phyloP scores from a whole-genome alignment of 2,113 vertebrate genomes.

The Myrmophylax atrothorax region DNA sequence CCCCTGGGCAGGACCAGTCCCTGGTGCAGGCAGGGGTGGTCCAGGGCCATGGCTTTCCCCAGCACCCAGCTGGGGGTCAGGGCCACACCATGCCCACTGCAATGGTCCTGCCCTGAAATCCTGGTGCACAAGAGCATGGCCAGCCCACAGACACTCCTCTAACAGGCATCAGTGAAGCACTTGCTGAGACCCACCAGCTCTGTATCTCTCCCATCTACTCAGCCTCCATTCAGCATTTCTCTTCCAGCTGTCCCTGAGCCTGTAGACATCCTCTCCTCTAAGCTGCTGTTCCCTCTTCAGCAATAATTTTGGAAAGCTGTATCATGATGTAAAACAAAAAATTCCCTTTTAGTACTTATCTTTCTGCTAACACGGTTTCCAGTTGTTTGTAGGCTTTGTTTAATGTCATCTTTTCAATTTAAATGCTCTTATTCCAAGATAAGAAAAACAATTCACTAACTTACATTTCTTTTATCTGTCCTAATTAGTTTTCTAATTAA shows the following conservation, averaged over 20 bases:
- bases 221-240: not conserved
- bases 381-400: constrained; percentile 39
- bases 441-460: constrained; percentile 47
- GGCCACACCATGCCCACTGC: not conserved
- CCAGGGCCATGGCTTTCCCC: not conserved
- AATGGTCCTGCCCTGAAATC: not conserved
- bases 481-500: constrained; percentile 67
- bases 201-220: not conserved
- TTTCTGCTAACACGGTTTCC: constrained; percentile 1
- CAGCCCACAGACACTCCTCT: not conserved
- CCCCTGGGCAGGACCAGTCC: not conserved
- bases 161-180: not conserved
- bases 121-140: fast-evolving
- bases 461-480: constrained; percentile 37
- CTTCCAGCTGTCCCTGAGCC: not conserved
- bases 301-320: constrained; percentile 5
- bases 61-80: not conserved
- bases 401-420: constrained; percentile 56
- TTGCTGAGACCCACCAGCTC: not conserved
- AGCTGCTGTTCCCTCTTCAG: not conserved
- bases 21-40: not conserved
- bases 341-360: constrained; percentile 24
- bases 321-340: constrained; percentile 2
- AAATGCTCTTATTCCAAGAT: constrained; percentile 53
- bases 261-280: not conserved